Evolutionary conservation across 1,140 invertebrate genomes (phyloP).

Genomic region (Ectropis grisescens): DNA sequence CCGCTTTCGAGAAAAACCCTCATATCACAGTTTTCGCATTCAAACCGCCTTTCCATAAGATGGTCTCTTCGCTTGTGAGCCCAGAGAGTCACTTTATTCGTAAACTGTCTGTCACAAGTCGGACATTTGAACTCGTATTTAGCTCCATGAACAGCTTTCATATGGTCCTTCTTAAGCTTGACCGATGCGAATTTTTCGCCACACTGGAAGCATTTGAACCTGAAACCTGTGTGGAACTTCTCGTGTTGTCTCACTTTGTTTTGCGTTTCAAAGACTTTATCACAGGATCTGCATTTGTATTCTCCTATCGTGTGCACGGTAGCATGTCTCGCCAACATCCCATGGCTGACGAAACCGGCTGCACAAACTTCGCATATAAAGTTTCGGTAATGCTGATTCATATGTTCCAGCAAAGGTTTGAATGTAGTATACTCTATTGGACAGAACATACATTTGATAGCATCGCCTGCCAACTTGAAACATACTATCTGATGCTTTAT

Average conservation of each 20-base stretch:
- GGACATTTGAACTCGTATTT: constrained; percentile 1
- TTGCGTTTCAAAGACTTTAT: constrained; percentile 17
- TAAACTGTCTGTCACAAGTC: constrained; percentile 1
- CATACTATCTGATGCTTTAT: not conserved
- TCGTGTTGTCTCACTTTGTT: constrained; percentile 23
- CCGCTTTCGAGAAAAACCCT: constrained; percentile 21
- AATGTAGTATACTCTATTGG: constrained; percentile 22
- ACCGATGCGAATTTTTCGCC: constrained; percentile 1
- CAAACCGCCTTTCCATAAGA: constrained; percentile 6
- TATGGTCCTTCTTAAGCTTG: not conserved
- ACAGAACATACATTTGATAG: not conserved
- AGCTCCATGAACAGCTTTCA: not conserved
- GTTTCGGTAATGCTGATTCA: constrained; percentile 19
- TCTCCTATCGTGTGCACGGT: constrained; percentile 8
- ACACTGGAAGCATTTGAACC: constrained; percentile 3
- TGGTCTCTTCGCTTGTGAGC: constrained; percentile 1
- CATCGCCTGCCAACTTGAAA: not conserved
- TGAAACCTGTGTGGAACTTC: constrained; percentile 1
- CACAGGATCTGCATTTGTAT: constrained; percentile 19
- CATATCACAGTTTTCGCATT: constrained; percentile 35
- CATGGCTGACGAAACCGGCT: constrained; percentile 72
- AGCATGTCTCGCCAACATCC: constrained; percentile 5
- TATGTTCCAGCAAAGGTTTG: constrained; percentile 57
- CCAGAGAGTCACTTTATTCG: not conserved
- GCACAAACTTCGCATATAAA: constrained; percentile 68